These are phyloP conservation scores for Abrostola triplasia DNA, from an alignment of 2,888 invertebrate genomes.

Conservation along the genomic window DNA sequence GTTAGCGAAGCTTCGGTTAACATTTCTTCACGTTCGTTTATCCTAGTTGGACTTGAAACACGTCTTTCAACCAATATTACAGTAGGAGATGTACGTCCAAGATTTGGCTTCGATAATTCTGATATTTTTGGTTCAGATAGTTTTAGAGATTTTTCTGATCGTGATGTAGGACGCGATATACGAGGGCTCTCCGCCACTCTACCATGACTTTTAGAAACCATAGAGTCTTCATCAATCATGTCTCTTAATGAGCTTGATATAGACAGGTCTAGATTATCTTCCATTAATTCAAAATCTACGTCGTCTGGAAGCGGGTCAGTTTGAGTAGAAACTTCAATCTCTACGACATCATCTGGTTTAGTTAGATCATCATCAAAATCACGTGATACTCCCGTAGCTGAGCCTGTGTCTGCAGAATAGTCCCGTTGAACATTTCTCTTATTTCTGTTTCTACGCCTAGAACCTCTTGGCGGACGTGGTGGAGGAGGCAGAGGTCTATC, in stretches of 20 bases:
- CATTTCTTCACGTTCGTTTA: slow-evolving; percentile 89
- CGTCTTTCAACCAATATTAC: slow-evolving; percentile 89
- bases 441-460: slow-evolving; percentile 77
- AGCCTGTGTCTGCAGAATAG: slow-evolving; percentile 49
- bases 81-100: slow-evolving; percentile 89
- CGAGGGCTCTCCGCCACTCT: slow-evolving; percentile 83
- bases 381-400: slow-evolving; percentile 53
- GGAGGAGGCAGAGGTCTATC: slow-evolving; percentile 95
- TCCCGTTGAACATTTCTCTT: slow-evolving; percentile 63
- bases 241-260: slow-evolving; percentile 84
- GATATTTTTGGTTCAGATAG: slow-evolving; percentile 87
- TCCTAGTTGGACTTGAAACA: slow-evolving; percentile 89
- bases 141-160: slow-evolving; percentile 88
- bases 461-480: slow-evolving; percentile 93
- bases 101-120: slow-evolving; percentile 85
- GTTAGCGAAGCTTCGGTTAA: slow-evolving; percentile 90
- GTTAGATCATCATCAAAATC: slow-evolving; percentile 56
- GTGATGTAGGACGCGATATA: slow-evolving; percentile 86
- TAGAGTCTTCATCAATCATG: slow-evolving; percentile 86
- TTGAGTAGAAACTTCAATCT: slow-evolving; percentile 94
- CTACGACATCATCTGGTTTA: slow-evolving; percentile 80
- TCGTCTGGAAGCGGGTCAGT: slow-evolving; percentile 95
- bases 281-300: slow-evolving; percentile 90
- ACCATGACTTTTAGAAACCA: slow-evolving; percentile 81
- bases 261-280: slow-evolving; percentile 82